These are phyloP conservation scores for Deladenus siricidicola DNA, from an alignment of 2,888 invertebrate species.

Conservation along the genomic window DNA sequence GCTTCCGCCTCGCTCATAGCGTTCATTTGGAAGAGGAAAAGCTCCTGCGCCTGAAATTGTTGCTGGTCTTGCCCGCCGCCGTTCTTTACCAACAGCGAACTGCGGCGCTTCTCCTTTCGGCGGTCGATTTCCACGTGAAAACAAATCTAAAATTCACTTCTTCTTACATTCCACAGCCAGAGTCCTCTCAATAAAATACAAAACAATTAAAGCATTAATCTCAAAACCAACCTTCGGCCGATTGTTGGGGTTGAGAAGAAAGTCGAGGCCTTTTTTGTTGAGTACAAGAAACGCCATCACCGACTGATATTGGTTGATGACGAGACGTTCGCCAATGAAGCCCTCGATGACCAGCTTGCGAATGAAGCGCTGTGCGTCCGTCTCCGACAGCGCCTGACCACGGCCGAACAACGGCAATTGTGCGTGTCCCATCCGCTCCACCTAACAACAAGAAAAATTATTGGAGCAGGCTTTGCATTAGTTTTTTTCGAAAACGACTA, in stretches of 20 bases:
- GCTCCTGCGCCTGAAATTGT: no score
- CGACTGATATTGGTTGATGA: slow-evolving; percentile 25
- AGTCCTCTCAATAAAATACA: no score
- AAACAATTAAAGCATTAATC: slow-evolving; percentile 2
- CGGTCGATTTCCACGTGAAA: slow-evolving; percentile 33
- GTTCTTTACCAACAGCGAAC: no score
- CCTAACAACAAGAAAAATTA: no score
- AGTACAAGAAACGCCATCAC: slow-evolving; percentile 38
- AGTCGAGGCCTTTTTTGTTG: slow-evolving; percentile 30
- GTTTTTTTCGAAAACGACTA: no score
- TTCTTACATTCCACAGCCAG: no score
- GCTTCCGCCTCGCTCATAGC: slow-evolving; percentile 42
- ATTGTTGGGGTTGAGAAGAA: slow-evolving; percentile 22
- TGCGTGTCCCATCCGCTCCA: background rate
- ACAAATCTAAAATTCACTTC: slow-evolving; percentile 35
- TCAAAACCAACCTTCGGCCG: slow-evolving; percentile 28
- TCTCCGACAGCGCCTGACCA: slow-evolving; percentile 1
- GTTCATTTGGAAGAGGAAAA: slow-evolving; percentile 35
- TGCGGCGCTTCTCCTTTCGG: slow-evolving; percentile 18
- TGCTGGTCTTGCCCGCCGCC: no score
- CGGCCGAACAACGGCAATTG: background rate
- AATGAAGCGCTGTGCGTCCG: slow-evolving; percentile 24
- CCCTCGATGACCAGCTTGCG: slow-evolving; percentile 41
- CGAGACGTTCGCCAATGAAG: slow-evolving; percentile 35
- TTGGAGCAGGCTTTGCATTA: no score